Conservation (phyloP, 2,797 vertebrate species). For the Scyliorhinus canicula region DNA sequence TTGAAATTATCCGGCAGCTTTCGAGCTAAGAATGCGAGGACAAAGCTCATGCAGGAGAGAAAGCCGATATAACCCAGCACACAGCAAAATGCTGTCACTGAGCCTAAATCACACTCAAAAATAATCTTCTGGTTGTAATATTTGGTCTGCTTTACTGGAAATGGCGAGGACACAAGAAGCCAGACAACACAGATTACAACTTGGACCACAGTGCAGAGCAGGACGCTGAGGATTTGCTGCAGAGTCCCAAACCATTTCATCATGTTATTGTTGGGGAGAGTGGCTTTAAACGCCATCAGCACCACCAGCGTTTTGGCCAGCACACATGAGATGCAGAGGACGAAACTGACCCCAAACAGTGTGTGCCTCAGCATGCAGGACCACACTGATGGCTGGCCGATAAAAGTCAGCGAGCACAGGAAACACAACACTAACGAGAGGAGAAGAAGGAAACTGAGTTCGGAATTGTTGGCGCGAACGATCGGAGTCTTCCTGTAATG, state of each 20-base stretch:
- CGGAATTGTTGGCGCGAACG: slow-evolving; percentile 50
- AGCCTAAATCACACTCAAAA: slow-evolving; percentile 26
- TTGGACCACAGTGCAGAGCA: neutral
- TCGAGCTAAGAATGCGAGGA: slow-evolving; percentile 5
- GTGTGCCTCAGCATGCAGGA: slow-evolving; percentile 18
- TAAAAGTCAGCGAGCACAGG: slow-evolving; percentile 18
- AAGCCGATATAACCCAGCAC: slow-evolving; percentile 13
- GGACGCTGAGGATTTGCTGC: slow-evolving; percentile 21
- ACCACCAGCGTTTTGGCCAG: slow-evolving; percentile 32
- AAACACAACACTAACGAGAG: neutral
- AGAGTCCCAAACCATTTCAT: slow-evolving; percentile 23
- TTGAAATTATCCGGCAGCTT: slow-evolving; percentile 34
- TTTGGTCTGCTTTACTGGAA: neutral
- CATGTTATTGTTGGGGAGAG: neutral
- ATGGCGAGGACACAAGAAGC: neutral
- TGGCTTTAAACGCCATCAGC: neutral
- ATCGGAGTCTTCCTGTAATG: slow-evolving; percentile 47
- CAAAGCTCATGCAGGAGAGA: neutral
- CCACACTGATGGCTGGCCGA: neutral
- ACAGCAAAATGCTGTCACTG: slow-evolving; percentile 19
- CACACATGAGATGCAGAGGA: slow-evolving; percentile 22
- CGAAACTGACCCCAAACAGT: slow-evolving; percentile 1
- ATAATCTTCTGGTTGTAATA: slow-evolving; percentile 30
- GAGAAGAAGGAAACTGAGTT: slow-evolving; percentile 25
- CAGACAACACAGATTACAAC: neutral